A percentile compares a stretch with the other conserved stretches of the same genome.
phyloP scores from a whole-genome alignment of 2,797 vertebrate genomes.

The Oophaga sylvatica region DNA sequence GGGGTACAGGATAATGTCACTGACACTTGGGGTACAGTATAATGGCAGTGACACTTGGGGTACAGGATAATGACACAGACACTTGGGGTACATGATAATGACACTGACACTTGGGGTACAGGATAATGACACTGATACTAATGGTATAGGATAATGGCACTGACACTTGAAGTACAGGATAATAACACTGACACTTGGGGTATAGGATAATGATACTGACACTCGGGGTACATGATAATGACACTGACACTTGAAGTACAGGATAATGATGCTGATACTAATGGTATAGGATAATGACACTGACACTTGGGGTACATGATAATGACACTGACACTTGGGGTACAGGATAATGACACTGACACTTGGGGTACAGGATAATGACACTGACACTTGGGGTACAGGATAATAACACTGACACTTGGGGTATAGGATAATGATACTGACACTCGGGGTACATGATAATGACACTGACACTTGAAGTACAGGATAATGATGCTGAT shows the following conservation, averaged over 20 bases:
- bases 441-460: background rate
- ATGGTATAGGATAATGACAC: background rate
- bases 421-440: background rate
- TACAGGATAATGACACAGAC: background rate
- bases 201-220: background rate
- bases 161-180: background rate
- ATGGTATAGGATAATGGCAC: background rate
- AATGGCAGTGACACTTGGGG: background rate
- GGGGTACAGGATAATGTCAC: background rate
- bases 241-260: background rate
- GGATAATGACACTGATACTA: background rate
- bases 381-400: constrained; percentile 2
- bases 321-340: background rate
- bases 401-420: background rate
- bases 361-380: background rate
- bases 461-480: background rate
- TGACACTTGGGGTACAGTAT: background rate
- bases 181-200: background rate
- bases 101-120: background rate
- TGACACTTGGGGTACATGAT: background rate
- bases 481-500: background rate
- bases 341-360: background rate
- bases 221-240: background rate
- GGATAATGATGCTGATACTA: background rate
- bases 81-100: constrained; percentile 1